Evolutionary conservation across 2,888 invertebrate species (phyloP).

Genomic region (Clitarchus hookeri): DNA sequence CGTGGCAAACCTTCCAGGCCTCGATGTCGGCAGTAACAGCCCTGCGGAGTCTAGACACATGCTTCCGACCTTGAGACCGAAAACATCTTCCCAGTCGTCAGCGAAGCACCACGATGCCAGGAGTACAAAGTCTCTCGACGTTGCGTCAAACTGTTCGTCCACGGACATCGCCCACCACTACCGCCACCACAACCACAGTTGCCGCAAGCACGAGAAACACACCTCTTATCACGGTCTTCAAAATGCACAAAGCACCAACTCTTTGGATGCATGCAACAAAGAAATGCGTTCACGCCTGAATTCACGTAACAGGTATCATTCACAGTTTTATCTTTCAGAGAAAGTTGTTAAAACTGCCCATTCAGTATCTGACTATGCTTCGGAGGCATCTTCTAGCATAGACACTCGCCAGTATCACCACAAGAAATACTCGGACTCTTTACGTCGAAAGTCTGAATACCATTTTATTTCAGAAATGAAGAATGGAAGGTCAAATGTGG

Average conservation of each 20-base stretch:
- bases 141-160: conserved; percentile 58
- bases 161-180: conserved; percentile 57
- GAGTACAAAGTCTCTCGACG: conserved; percentile 56
- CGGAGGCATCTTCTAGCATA: conserved; percentile 25
- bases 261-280: conserved; percentile 34
- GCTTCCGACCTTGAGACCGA: conserved; percentile 49
- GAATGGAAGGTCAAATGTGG: conserved; percentile 26
- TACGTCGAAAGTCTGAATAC: conserved; percentile 28
- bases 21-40: conserved; percentile 52
- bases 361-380: neutral
- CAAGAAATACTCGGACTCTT: conserved; percentile 27
- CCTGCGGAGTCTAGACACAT: conserved; percentile 50
- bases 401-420: conserved; percentile 23
- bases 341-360: conserved; percentile 5
- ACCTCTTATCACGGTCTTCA: conserved; percentile 30
- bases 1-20: conserved; percentile 57
- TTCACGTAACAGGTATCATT: conserved; percentile 24
- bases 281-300: conserved; percentile 23
- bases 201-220: conserved; percentile 47
- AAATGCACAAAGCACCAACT: conserved; percentile 39
- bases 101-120: conserved; percentile 49
- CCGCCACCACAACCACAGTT: conserved; percentile 59
- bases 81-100: conserved; percentile 42
- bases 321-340: conserved; percentile 26
- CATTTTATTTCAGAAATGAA: conserved; percentile 25